Evolutionary conservation across 2,113 vertebrate genomes (phyloP).

Genomic region (Deroptyus accipitrinus): DNA sequence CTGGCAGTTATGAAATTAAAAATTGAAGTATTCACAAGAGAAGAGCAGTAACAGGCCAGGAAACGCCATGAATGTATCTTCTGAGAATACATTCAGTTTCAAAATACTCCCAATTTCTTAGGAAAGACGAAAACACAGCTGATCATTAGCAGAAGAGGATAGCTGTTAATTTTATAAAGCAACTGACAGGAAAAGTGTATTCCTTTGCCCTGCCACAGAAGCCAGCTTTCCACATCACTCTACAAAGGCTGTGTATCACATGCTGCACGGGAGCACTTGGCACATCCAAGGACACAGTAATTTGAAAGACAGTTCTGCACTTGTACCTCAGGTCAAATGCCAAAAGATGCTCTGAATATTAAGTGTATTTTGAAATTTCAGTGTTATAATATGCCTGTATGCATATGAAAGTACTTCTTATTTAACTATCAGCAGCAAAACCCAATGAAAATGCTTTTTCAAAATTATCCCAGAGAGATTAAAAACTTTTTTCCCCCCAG

Average conservation of each 20-base stretch:
- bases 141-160: neutral
- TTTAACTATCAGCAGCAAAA: neutral
- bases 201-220: neutral
- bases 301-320: neutral
- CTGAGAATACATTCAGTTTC: neutral
- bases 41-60: neutral
- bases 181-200: neutral
- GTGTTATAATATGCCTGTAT: neutral
- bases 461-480: neutral
- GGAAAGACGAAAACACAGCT: neutral
- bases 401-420: neutral
- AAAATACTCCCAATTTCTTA: neutral
- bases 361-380: neutral
- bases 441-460: neutral
- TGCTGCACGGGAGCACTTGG: fast-evolving
- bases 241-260: neutral
- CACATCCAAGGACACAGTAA: neutral
- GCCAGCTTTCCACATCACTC: neutral
- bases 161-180: neutral
- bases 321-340: neutral
- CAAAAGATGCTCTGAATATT: neutral
- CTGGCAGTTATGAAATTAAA: neutral
- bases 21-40: neutral
- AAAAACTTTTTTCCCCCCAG: neutral
- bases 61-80: neutral